Evolutionary conservation across 2,113 vertebrate genomes (phyloP).

Genomic region (Cynocephalus volans): DNA sequence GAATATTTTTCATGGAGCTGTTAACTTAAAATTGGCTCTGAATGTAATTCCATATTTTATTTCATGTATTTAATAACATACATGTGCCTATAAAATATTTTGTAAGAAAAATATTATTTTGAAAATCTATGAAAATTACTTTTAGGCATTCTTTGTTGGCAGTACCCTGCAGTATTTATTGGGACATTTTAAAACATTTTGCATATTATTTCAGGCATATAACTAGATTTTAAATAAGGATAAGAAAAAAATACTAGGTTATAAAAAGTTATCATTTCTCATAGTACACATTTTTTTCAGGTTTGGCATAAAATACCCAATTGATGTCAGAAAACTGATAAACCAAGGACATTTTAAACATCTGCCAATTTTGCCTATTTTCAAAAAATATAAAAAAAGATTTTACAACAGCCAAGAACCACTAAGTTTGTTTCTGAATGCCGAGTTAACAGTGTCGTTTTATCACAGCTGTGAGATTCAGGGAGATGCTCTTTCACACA

Average conservation of each 20-base stretch:
- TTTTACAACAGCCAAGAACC: background rate
- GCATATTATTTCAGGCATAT: background rate
- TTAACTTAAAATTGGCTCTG: background rate
- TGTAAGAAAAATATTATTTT: slow-evolving; percentile 17
- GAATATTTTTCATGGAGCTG: background rate
- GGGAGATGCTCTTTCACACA: background rate
- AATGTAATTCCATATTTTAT: background rate
- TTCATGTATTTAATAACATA: background rate
- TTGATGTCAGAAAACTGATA: background rate
- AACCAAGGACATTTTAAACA: background rate
- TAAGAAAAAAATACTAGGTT: background rate
- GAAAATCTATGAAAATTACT: background rate
- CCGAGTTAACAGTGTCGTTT: background rate
- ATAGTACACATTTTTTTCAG: background rate
- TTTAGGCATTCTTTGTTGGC: background rate
- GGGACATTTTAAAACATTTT: background rate
- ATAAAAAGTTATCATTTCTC: background rate
- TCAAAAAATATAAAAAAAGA: background rate
- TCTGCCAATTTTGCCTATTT: background rate
- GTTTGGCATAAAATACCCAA: background rate
- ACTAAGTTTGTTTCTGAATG: background rate
- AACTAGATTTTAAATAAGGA: background rate
- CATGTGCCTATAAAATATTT: background rate
- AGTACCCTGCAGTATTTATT: background rate
- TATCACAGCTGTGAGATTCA: background rate